Evolutionary conservation across 2,113 vertebrate genomes (phyloP).

Genomic region (Panthera uncia): DNA sequence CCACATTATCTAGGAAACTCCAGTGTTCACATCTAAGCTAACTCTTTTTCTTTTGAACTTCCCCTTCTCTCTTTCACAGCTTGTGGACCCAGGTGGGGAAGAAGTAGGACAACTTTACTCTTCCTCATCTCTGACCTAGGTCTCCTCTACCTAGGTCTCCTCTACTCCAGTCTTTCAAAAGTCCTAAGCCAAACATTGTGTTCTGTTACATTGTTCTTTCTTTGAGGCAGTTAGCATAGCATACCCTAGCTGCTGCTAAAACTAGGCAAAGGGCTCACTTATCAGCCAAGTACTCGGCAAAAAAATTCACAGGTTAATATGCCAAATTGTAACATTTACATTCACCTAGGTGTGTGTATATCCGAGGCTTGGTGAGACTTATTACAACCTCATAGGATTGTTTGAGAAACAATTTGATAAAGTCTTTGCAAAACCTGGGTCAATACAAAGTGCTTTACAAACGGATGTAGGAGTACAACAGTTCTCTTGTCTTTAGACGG

Average conservation of each 20-base stretch:
- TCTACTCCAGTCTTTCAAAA: neutral
- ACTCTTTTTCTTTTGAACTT: neutral
- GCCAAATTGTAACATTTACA: neutral
- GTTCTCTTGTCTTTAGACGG: conserved; percentile 8
- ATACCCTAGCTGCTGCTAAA: neutral
- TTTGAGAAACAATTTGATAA: conserved; percentile 54
- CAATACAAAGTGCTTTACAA: conserved; percentile 39
- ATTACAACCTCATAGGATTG: neutral
- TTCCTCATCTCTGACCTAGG: neutral
- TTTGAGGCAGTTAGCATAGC: neutral
- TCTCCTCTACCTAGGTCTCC: neutral
- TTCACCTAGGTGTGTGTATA: neutral
- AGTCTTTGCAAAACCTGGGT: conserved; percentile 24
- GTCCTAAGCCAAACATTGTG: neutral
- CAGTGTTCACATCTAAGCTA: neutral
- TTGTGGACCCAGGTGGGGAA: neutral
- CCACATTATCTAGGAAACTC: neutral
- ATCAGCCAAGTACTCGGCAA: conserved; percentile 5
- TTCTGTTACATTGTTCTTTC: neutral
- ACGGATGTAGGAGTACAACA: neutral
- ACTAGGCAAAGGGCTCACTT: neutral
- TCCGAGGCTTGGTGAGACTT: neutral
- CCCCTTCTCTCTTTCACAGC: neutral
- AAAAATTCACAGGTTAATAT: neutral
- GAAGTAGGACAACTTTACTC: neutral